Evolutionary conservation across 2,888 invertebrate genomes (phyloP).

Genomic region (Crepidodera aurea): DNA sequence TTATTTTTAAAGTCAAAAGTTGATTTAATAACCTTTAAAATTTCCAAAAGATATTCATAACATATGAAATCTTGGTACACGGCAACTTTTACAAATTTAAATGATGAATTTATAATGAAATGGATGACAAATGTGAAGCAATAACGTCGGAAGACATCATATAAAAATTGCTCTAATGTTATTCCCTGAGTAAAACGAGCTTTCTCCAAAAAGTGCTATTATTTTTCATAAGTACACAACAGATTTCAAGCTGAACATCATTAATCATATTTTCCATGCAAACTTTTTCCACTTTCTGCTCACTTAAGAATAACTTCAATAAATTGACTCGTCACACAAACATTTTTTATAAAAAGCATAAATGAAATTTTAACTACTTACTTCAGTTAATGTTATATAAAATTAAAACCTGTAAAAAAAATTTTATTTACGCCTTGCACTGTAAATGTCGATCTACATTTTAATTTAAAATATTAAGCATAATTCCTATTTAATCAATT

Average conservation of each 20-base stretch:
- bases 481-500: no score
- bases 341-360: background rate
- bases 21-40: no score
- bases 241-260: conserved; percentile 4
- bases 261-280: conserved; percentile 15
- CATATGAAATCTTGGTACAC: no score
- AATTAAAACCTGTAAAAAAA: no score
- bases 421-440: no score
- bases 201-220: conserved; percentile 7
- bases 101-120: conserved; percentile 1
- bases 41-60: no score
- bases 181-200: background rate
- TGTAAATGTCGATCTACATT: no score
- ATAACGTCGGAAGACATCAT: background rate
- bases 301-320: conserved; percentile 11
- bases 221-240: conserved; percentile 13
- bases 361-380: no score
- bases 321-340: conserved; percentile 7
- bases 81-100: background rate
- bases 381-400: no score
- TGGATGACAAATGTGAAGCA: background rate
- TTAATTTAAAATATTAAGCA: no score
- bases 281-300: conserved; percentile 1
- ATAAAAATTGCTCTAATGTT: background rate
- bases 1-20: no score